These are phyloP conservation scores for Dryococelus australis DNA, from an alignment of 2,888 invertebrate species.

Conservation along the genomic window DNA sequence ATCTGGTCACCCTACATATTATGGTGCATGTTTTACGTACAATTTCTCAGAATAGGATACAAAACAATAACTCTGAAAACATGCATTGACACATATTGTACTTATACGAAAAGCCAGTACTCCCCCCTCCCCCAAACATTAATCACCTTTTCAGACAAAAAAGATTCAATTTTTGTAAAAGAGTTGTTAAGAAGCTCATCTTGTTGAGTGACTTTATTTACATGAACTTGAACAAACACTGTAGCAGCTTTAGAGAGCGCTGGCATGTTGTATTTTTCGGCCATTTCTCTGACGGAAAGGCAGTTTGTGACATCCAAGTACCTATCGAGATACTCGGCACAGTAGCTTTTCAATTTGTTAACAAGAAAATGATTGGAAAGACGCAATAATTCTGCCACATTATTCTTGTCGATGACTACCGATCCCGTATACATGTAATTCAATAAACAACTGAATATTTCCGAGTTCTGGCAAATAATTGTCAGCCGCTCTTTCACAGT, in stretches of 20 bases:
- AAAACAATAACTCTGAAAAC: too few species aligned
- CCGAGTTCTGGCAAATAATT: slow-evolving; percentile 65
- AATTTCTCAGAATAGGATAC: too few species aligned
- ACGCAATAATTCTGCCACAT: slow-evolving; percentile 67
- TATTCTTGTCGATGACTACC: slow-evolving; percentile 65
- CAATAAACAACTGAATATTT: slow-evolving; percentile 66
- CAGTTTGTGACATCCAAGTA: slow-evolving; percentile 69
- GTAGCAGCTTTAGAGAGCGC: slow-evolving; percentile 65
- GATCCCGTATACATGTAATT: slow-evolving; percentile 72
- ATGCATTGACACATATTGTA: too few species aligned
- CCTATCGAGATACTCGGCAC: slow-evolving; percentile 69
- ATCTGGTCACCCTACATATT: too few species aligned
- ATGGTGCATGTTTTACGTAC: too few species aligned
- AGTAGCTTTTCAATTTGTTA: slow-evolving; percentile 66
- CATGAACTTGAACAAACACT: slow-evolving; percentile 63
- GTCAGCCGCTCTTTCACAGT: slow-evolving; percentile 64
- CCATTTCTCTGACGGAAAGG: slow-evolving; percentile 67
- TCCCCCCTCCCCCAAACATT: too few species aligned
- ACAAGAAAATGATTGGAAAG: slow-evolving; percentile 70
- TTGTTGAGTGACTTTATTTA: slow-evolving; percentile 63
- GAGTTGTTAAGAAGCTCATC: slow-evolving; percentile 63
- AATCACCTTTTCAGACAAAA: slow-evolving; percentile 63
- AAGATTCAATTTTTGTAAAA: slow-evolving; percentile 60
- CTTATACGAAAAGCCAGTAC: too few species aligned
- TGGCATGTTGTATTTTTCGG: slow-evolving; percentile 66